Conservation (phyloP, 2,113 vertebrate genomes). For the Stigmatopora nigra region DNA sequence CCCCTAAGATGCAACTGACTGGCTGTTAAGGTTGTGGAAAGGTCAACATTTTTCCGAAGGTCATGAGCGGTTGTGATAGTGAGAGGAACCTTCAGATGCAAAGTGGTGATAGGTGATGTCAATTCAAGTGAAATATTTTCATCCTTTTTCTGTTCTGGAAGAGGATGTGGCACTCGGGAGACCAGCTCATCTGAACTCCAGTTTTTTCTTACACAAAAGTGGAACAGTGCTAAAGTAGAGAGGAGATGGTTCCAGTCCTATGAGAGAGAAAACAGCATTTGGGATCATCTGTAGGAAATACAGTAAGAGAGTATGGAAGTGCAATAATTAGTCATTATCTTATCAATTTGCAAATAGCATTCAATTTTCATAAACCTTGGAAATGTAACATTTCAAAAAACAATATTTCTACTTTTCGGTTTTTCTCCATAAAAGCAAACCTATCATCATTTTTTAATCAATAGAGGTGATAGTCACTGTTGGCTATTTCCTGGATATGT, state of each 20-base stretch:
- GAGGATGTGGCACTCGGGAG: conserved; percentile 16
- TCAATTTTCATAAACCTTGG: no score
- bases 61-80: conserved; percentile 19
- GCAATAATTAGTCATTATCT: no score
- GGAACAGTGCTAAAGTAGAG: conserved; percentile 53
- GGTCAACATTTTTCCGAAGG: conserved; percentile 27
- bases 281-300: neutral
- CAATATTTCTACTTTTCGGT: no score
- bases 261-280: conserved; percentile 18
- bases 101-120: conserved; percentile 18
- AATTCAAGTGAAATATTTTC: conserved; percentile 19
- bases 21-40: conserved; percentile 45
- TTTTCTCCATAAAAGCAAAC: no score
- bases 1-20: conserved; percentile 62
- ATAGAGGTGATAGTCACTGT: no score
- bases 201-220: conserved; percentile 56
- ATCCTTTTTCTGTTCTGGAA: conserved; percentile 18
- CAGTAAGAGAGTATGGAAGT: neutral
- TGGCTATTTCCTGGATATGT: no score
- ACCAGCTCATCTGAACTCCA: conserved; percentile 18
- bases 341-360: no score
- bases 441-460: no score
- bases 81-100: conserved; percentile 58
- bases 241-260: conserved; percentile 73
- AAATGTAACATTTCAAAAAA: no score